These are phyloP conservation scores for Phylloscopus collybita DNA, from an alignment of 2,797 vertebrate genomes.

Conservation along the genomic window DNA sequence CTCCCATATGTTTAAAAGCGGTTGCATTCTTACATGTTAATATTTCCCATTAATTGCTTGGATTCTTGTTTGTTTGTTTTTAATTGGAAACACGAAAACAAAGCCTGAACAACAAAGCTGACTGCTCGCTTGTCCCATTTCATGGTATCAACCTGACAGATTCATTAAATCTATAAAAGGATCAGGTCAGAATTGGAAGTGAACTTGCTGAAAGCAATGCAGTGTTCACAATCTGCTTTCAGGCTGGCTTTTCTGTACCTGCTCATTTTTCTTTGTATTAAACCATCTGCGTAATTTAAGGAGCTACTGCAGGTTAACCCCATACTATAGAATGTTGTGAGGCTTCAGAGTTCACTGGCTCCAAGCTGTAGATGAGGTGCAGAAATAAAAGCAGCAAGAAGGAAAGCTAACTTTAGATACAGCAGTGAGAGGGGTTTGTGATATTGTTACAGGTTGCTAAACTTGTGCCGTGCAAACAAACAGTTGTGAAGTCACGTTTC, in stretches of 20 bases:
- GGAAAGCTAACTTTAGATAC: not conserved
- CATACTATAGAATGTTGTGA: not conserved
- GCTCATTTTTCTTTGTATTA: slow-evolving; percentile 12
- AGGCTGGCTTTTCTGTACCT: slow-evolving; percentile 18
- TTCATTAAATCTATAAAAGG: slow-evolving; percentile 25
- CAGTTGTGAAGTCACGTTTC: slow-evolving; percentile 17
- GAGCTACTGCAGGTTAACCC: not conserved
- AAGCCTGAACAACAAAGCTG: slow-evolving; percentile 18
- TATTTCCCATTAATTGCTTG: slow-evolving; percentile 22
- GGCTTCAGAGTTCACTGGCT: not conserved
- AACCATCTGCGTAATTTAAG: not conserved
- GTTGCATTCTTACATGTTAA: slow-evolving; percentile 1
- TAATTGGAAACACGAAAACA: slow-evolving; percentile 28
- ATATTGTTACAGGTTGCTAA: slow-evolving; percentile 25
- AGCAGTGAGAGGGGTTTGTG: not conserved
- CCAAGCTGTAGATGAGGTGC: not conserved
- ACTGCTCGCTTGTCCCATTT: slow-evolving; percentile 26
- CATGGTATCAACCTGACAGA: not conserved
- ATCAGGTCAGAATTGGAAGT: not conserved
- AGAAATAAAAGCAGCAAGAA: not conserved
- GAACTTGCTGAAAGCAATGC: slow-evolving; percentile 3
- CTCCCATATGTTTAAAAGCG: slow-evolving; percentile 47
- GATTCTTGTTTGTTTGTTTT: not conserved
- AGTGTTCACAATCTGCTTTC: not conserved
- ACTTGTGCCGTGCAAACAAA: not conserved